Conservation (phyloP, 2,888 invertebrate species). For the Brachycybe producta region DNA sequence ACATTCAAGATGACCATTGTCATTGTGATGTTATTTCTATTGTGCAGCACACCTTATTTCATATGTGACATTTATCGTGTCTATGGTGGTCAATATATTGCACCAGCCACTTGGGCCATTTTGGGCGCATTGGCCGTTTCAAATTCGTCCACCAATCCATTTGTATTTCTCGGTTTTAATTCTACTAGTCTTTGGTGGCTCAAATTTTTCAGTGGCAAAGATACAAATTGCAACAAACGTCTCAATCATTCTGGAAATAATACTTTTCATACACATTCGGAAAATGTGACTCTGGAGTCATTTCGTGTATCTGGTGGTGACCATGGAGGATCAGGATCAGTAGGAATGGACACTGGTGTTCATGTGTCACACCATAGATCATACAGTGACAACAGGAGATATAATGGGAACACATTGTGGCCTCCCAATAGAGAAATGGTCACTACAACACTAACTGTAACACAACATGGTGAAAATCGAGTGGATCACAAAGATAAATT, state of each 20-base stretch:
- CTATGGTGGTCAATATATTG: slow-evolving; percentile 28
- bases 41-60: slow-evolving; percentile 32
- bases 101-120: slow-evolving; percentile 25
- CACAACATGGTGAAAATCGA: no score
- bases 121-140: slow-evolving; percentile 31
- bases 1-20: slow-evolving; percentile 35
- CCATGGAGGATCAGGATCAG: no score
- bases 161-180: slow-evolving; percentile 32
- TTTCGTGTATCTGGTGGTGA: neutral
- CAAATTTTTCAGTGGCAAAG: neutral
- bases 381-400: no score
- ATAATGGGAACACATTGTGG: no score
- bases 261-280: slow-evolving; percentile 2
- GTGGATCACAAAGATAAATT: no score
- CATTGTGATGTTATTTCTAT: slow-evolving; percentile 31
- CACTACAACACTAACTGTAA: no score
- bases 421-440: no score
- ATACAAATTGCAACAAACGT: no score
- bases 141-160: slow-evolving; percentile 33
- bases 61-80: slow-evolving; percentile 32
- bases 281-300: neutral
- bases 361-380: no score
- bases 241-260: no score
- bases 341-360: no score
- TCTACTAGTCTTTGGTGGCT: slow-evolving; percentile 13